These are phyloP conservation scores for Dinoponera quadriceps DNA, from an alignment of 1,140 invertebrate species.

Conservation along the genomic window DNA sequence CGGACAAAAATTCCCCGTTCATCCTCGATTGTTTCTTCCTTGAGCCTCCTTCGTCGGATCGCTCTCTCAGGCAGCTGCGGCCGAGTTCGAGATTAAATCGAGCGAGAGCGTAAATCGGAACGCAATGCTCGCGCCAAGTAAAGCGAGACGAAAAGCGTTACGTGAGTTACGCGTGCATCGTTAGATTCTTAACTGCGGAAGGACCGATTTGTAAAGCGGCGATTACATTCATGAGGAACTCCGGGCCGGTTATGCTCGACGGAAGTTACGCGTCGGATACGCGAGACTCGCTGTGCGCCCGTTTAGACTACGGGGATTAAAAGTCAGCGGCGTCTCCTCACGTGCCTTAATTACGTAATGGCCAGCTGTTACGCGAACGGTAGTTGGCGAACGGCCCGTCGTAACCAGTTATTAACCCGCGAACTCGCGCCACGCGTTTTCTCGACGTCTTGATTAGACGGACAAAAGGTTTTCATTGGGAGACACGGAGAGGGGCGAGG, in stretches of 20 bases:
- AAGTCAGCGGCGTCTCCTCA: slow-evolving; percentile 18
- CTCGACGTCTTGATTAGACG: slow-evolving; percentile 20
- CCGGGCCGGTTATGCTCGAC: background rate
- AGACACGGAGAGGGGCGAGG: background rate
- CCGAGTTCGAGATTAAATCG: no score
- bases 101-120: no score
- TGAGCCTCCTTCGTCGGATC: no score
- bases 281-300: background rate
- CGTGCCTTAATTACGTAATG: slow-evolving; percentile 25
- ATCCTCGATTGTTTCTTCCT: no score
- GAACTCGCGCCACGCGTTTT: slow-evolving; percentile 15
- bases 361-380: slow-evolving; percentile 22
- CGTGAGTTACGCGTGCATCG: background rate
- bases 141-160: no score
- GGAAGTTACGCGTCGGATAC: slow-evolving; percentile 7
- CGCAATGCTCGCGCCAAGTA: no score
- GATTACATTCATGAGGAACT: slow-evolving; percentile 32
- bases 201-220: slow-evolving; percentile 17
- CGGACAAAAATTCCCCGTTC: no score
- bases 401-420: slow-evolving; percentile 32
- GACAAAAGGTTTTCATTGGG: slow-evolving; percentile 22
- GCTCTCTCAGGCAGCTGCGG: no score
- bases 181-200: slow-evolving; percentile 18
- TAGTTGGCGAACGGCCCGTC: background rate
- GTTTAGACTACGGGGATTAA: slow-evolving; percentile 11